Percentiles rank a stretch among this genome's conserved stretches.
Conservation (phyloP, 2,797 vertebrate genomes). For the Urosaurus nigricauda region DNA sequence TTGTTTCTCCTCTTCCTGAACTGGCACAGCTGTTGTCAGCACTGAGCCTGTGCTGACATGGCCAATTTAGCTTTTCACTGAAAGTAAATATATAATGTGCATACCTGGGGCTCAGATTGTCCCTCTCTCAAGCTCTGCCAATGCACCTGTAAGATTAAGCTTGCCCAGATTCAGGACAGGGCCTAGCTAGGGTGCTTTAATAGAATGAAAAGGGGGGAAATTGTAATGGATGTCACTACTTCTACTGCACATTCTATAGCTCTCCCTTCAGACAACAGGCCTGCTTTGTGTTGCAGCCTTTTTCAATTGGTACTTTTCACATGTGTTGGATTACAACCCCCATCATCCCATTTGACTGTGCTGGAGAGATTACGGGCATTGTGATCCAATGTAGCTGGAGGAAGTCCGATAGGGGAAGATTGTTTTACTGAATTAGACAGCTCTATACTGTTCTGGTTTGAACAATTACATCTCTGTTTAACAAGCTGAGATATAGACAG, state of each 20-base stretch:
- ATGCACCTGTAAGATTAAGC: background rate
- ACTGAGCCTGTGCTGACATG: background rate
- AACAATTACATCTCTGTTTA: background rate
- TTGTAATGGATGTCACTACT: background rate
- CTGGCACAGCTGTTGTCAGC: conserved; percentile 23
- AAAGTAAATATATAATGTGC: background rate
- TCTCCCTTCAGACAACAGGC: background rate
- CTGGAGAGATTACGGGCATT: background rate
- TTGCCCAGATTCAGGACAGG: background rate
- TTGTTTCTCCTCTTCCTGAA: background rate
- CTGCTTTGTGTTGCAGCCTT: background rate
- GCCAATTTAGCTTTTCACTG: conserved; percentile 14
- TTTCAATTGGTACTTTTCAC: background rate
- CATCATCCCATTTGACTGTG: too few relatives aligned
- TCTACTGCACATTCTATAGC: too few relatives aligned
- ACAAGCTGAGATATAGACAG: background rate
- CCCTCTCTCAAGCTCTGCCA: background rate
- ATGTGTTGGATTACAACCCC: background rate
- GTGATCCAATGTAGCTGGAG: background rate
- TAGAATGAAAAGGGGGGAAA: background rate
- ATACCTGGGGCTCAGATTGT: background rate
- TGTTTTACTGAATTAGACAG: background rate
- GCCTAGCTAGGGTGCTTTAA: background rate
- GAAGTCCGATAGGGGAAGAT: background rate
- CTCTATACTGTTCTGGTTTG: background rate